Evolutionary conservation across 2,888 invertebrate species (phyloP).

Genomic region (Coenonympha arcania): DNA sequence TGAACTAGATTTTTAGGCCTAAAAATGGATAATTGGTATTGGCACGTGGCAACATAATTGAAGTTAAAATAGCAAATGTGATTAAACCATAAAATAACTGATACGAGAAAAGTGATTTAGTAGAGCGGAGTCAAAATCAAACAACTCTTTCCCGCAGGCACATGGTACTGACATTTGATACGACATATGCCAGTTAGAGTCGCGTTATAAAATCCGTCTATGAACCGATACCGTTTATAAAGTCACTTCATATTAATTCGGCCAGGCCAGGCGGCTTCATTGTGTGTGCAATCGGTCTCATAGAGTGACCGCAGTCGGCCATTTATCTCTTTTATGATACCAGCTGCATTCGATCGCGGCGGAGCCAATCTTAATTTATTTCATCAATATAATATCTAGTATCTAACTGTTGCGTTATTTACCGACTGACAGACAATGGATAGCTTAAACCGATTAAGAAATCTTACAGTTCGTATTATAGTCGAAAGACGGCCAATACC

Average conservation of each 20-base stretch:
- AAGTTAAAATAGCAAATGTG: too few relatives aligned
- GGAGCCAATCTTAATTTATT: conserved; percentile 3
- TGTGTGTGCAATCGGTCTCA: conserved; percentile 41
- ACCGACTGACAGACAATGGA: neutral
- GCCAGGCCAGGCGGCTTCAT: conserved; percentile 28
- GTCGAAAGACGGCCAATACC: neutral
- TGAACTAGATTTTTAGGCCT: neutral
- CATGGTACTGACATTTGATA: neutral
- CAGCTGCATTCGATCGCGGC: conserved; percentile 7
- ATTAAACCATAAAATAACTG: too few relatives aligned
- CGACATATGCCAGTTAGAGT: neutral
- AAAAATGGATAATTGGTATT: neutral
- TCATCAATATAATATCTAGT: neutral
- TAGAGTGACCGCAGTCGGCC: conserved; percentile 28
- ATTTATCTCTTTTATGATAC: conserved; percentile 18
- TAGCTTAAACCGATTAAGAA: neutral
- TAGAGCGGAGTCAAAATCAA: too few relatives aligned
- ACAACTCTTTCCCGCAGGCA: too few relatives aligned
- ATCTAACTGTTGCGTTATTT: conserved; percentile 1
- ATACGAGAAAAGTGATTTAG: too few relatives aligned
- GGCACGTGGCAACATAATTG: neutral
- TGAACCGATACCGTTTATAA: conserved; percentile 21
- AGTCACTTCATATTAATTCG: conserved; percentile 18
- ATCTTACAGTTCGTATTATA: neutral
- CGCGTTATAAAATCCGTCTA: conserved; percentile 16